These are phyloP conservation scores for Gymnothorax javanicus DNA, from an alignment of 2,797 vertebrate species.

Conservation along the genomic window DNA sequence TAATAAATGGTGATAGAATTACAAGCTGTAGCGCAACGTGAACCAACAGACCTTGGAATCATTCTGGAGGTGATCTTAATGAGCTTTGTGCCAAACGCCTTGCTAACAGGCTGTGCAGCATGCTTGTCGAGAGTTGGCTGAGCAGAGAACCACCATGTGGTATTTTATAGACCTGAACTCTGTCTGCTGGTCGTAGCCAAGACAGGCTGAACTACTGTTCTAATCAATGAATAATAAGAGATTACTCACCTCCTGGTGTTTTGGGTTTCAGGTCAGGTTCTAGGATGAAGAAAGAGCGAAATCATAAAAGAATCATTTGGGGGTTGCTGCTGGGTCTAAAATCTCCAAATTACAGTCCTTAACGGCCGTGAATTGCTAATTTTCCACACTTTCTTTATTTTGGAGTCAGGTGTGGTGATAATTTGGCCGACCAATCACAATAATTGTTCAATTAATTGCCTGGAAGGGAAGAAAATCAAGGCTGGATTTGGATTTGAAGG, in stretches of 20 bases:
- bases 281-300: conserved; percentile 16
- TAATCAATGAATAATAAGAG: background rate
- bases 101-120: background rate
- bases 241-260: conserved; percentile 40
- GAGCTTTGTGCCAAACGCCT: background rate
- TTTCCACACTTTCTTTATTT: too few relatives aligned
- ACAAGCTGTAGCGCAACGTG: background rate
- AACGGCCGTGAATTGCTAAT: too few relatives aligned
- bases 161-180: background rate
- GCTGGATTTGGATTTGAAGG: too few relatives aligned
- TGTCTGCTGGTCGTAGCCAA: background rate
- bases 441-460: too few relatives aligned
- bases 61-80: background rate
- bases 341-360: background rate
- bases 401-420: too few relatives aligned
- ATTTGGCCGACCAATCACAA: too few relatives aligned
- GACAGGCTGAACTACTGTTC: background rate
- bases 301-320: background rate
- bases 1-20: background rate
- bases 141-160: conserved; percentile 20
- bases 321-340: too few relatives aligned
- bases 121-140: background rate
- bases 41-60: background rate
- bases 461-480: too few relatives aligned
- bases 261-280: conserved; percentile 31